Evolutionary conservation across 1,140 invertebrate species (phyloP).

Genomic region (Bombus polaris): DNA sequence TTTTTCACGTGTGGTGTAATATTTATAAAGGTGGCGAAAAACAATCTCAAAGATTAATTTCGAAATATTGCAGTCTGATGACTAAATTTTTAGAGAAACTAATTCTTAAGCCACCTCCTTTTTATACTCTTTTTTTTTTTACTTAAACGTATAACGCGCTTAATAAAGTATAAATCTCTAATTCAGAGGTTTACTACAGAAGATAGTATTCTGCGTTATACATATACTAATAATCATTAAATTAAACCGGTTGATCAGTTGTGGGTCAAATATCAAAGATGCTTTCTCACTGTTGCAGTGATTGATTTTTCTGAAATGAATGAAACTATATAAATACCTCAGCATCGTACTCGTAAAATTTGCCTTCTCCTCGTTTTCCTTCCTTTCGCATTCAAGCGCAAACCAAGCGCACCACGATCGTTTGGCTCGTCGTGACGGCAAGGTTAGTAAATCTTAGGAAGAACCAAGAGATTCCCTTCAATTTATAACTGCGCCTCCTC

Average conservation of each 20-base stretch:
- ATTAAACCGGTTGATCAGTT: too few relatives aligned
- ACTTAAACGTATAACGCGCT: too few relatives aligned
- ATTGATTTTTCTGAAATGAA: too few relatives aligned
- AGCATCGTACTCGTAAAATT: background rate
- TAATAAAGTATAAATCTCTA: too few relatives aligned
- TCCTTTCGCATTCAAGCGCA: background rate
- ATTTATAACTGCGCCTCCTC: slow-evolving; percentile 27
- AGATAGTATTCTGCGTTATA: too few relatives aligned
- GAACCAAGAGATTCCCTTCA: slow-evolving; percentile 29
- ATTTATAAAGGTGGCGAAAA: background rate
- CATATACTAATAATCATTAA: too few relatives aligned
- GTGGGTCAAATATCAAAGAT: too few relatives aligned
- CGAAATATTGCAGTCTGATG: background rate
- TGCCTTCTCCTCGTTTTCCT: background rate
- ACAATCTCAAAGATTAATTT: too few relatives aligned
- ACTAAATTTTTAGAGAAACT: background rate
- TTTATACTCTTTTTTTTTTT: background rate
- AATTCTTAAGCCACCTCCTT: background rate
- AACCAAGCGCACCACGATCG: background rate
- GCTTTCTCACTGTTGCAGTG: too few relatives aligned
- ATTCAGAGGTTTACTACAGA: too few relatives aligned
- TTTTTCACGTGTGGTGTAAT: slow-evolving; percentile 1
- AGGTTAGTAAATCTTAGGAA: slow-evolving; percentile 49
- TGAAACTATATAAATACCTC: too few relatives aligned
- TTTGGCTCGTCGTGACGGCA: background rate